Conservation (phyloP, 2,113 vertebrate species). For the Maccullochella peelii region DNA sequence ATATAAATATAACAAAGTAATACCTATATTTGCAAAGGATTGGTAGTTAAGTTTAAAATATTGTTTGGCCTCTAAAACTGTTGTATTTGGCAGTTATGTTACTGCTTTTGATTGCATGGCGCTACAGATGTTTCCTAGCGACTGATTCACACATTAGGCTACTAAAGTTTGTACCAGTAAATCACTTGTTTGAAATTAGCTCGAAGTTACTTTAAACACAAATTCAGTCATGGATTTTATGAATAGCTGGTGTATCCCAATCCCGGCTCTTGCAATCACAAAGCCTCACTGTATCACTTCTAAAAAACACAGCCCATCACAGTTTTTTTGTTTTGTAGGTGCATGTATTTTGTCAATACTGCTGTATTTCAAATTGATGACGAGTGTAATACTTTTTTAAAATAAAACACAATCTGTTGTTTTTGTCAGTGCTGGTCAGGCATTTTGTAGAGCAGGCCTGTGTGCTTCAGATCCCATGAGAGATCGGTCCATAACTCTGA, state of each 20-base stretch:
- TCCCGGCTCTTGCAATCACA: not conserved
- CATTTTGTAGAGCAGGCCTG: constrained; percentile 30
- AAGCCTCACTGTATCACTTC: not conserved
- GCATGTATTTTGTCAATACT: constrained; percentile 17
- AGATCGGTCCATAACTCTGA: constrained; percentile 54
- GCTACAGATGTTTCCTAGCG: not conserved
- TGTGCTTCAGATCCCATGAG: constrained; percentile 54
- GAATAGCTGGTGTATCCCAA: not conserved
- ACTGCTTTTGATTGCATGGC: not conserved
- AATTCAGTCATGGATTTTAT: not conserved
- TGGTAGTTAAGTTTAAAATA: not conserved
- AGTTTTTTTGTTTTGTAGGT: constrained; percentile 8
- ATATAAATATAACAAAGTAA: not conserved
- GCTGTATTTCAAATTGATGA: constrained; percentile 33
- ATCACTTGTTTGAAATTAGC: not conserved
- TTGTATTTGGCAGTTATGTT: not conserved
- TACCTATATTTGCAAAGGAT: not conserved
- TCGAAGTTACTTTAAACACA: not conserved
- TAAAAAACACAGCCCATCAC: not conserved
- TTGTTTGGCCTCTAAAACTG: not conserved
- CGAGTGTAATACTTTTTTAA: constrained; percentile 40
- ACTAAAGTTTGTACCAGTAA: not conserved
- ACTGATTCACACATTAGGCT: not conserved
- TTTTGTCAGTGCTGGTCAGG: constrained; percentile 35
- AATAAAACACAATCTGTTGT: constrained; percentile 72